phyloP scores from a whole-genome alignment of 2,888 invertebrate genomes.

The Tholera decimalis region DNA sequence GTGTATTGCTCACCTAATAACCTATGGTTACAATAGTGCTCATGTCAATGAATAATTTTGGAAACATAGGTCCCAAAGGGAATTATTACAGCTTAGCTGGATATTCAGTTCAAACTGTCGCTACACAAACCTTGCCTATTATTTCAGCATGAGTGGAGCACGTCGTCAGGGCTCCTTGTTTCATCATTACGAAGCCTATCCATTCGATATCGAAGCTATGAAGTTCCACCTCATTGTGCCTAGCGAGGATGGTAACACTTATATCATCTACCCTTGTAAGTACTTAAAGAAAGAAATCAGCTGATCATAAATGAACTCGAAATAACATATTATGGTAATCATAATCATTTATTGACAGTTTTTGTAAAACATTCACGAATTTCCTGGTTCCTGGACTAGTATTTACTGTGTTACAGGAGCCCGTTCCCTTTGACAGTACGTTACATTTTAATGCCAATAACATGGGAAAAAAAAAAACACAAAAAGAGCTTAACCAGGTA shows the following conservation, averaged over 20 bases:
- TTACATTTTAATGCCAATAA: no score
- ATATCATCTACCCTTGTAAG: neutral
- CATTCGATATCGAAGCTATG: neutral
- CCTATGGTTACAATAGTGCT: no score
- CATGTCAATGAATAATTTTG: no score
- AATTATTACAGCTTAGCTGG: neutral
- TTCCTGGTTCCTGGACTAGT: no score
- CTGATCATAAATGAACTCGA: neutral
- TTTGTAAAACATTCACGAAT: no score
- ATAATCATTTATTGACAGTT: no score
- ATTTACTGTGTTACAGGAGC: no score
- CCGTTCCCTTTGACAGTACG: no score
- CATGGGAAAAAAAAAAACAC: no score
- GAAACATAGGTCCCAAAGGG: no score
- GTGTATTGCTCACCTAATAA: no score
- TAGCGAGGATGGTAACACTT: neutral
- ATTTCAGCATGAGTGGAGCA: neutral
- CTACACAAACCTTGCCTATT: neutral
- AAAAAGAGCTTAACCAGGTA: no score
- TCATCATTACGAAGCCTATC: neutral
- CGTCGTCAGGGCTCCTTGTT: neutral
- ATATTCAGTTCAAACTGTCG: neutral
- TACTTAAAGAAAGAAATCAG: neutral
- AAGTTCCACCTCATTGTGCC: neutral
- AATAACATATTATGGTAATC: neutral